These are phyloP conservation scores for Caenorhabditis macrosperma DNA, from an alignment of 2,888 invertebrate species.

Conservation along the genomic window DNA sequence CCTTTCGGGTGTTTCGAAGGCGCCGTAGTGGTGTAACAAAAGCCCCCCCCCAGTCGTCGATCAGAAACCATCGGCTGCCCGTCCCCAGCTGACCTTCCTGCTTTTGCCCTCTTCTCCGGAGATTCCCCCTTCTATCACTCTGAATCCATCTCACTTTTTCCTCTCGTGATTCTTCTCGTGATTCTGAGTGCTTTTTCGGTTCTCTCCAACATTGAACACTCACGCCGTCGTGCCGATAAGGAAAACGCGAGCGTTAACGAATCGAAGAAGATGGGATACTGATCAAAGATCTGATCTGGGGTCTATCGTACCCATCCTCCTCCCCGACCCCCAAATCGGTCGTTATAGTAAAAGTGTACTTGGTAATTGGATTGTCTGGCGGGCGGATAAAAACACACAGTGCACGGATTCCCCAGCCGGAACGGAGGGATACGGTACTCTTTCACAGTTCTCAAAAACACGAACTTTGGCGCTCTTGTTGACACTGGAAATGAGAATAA, in stretches of 20 bases:
- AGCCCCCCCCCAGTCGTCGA: constrained; percentile 26
- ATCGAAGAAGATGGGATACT: constrained; percentile 13
- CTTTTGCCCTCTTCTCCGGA: not conserved
- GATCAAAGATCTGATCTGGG: constrained; percentile 26
- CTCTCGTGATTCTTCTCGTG: not conserved
- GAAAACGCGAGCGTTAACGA: constrained; percentile 38
- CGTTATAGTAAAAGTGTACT: constrained; percentile 9
- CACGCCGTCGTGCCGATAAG: constrained; percentile 50
- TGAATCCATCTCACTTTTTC: not conserved
- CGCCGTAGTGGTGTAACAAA: constrained; percentile 22
- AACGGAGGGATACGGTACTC: not conserved
- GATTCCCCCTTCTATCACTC: not conserved
- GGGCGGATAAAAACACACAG: not conserved
- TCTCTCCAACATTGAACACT: constrained; percentile 37
- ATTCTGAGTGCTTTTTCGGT: constrained; percentile 12
- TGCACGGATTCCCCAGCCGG: not conserved
- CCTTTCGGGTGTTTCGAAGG: constrained; percentile 17
- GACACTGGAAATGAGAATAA: constrained; percentile 15
- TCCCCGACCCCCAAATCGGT: too few relatives aligned
- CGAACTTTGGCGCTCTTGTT: constrained; percentile 15
- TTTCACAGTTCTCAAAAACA: not conserved
- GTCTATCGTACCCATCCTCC: constrained; percentile 24
- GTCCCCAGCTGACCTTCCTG: constrained; percentile 20
- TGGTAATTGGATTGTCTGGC: constrained; percentile 8
- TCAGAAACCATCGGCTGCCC: constrained; percentile 16